Base-by-base conservation (phyloP, 2,888 invertebrate genomes). In the Plusia festucae region DNA sequence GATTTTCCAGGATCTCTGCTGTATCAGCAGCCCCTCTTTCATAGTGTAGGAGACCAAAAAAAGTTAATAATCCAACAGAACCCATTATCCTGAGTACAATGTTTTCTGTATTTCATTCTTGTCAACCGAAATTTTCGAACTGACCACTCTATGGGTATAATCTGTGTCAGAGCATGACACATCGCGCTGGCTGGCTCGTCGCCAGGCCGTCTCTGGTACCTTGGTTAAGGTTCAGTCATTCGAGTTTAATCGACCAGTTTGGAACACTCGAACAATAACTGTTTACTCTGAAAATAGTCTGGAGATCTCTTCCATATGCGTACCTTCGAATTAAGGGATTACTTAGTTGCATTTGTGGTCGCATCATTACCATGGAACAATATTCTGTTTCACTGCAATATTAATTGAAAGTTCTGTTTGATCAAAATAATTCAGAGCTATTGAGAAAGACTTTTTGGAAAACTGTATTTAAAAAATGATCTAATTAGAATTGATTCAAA, bases 181-280 rank as follows among this genome's bases (percentile, higher is more conserved):
- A 79, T 53, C 56, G 44, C 2, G 27, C 7, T 24, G 27, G 30
- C 81, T 81, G 79, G 81, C 78, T 24, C 53, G 79, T n/a, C 79
- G 79, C 79, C 79, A 81, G 56, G 72, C 81, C 51, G 79, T 79
- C 79, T 79, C 81, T 30, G 56, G 54, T 74, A 46, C 63, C 59
- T 65, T 62, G 53, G 52, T 55, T n/a, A 44, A 73, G 67, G 70
- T 62, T 71, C 65, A 61, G 40, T 54, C 15, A 69, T 75, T 74
- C 22, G 55, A 34, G 44, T 68, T 69, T 68, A 81, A 72, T 72
- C 65, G 81, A 60, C 49, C 67, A 34, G 60, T 65, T 56, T 51
- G 51, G 52, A 62, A 11, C 72, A 74, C 65, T 73, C 61, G 70
- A 68, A 51, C 51, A 55, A 13, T 40, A 65, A 64, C 57, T 44